Evolutionary conservation across 2,888 invertebrate genomes (phyloP).

Genomic region (Ametastegia equiseti): DNA sequence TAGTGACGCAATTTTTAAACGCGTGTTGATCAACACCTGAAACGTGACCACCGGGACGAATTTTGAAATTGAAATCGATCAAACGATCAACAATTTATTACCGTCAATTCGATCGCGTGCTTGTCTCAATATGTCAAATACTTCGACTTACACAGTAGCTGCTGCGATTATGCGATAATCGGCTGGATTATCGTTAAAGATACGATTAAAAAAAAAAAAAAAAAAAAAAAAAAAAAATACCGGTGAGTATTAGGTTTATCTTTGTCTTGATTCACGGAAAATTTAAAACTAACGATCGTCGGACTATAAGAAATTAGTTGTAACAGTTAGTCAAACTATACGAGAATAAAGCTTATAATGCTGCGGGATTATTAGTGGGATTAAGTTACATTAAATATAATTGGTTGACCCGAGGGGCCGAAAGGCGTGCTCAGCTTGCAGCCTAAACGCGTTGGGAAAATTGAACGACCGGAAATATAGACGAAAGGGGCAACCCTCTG

Average conservation of each 20-base stretch:
- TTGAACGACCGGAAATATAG: background rate
- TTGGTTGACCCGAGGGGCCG: slow-evolving; percentile 4
- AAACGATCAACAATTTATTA: background rate
- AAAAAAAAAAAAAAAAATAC: too few relatives aligned
- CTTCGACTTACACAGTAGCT: background rate
- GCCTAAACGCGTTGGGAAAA: background rate
- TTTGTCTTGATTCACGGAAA: background rate
- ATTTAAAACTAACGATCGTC: background rate
- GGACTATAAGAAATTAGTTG: background rate
- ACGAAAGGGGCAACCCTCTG: background rate
- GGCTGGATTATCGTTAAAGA: too few relatives aligned
- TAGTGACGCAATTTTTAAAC: background rate
- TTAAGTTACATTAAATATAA: slow-evolving; percentile 39
- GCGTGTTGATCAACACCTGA: background rate
- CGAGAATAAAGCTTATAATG: background rate
- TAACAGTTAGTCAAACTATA: background rate
- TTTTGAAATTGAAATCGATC: background rate
- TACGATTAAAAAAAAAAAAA: too few relatives aligned
- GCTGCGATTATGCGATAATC: background rate
- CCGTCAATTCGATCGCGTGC: background rate
- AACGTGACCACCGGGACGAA: background rate
- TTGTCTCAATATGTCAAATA: background rate
- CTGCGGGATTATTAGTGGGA: slow-evolving; percentile 7
- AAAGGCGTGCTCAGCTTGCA: background rate
- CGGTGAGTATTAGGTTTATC: background rate